Base-by-base conservation (phyloP, 2,113 vertebrate species). In the Sinocyclocheilus maitianheensis region DNA sequence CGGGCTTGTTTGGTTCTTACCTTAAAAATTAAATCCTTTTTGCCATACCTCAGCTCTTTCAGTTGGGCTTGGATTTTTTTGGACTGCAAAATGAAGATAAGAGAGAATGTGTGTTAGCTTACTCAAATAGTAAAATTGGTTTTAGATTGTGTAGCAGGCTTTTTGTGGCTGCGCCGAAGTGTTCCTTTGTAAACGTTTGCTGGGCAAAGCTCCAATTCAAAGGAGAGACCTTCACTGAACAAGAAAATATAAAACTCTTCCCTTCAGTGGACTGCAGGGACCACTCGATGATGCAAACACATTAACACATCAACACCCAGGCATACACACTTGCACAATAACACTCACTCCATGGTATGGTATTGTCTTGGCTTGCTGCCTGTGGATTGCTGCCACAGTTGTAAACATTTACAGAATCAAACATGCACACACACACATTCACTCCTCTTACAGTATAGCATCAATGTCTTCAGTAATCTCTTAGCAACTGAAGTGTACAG, bases 11-110 rank as follows among this genome's bases (percentile, higher is more conserved):
- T 91, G 89, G 84, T 89, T 90, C 95, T 97, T 93, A 99, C 98
- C 97, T 98, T 99, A 94, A 98, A 98, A 95, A 99, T 96, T 94
- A 99, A 97, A 95, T 99, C 98, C 90, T 99, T 99, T 92, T 99
- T 99, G 84, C 98, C 98, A 85, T 99, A 99, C 85, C 97, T 96
- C 88, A 99, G 96, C 91, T 99, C 98, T 93, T 99, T 99, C 94
- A 99, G 95, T 93, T 99, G 98, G 88, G 98, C 96, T 94, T 99
- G 98, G 89, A 99, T 97, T 95, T 97, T 98, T 96, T 97, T 99
- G 87, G 98, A 99, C 98, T 99, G 96, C 84, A 96, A 95, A 87
- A 83, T 40, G 76, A 96, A 92, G 93, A 95, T 91, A 94, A 95
- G 87, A 80, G 30, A 62, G 91, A 95, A 94, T 92, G 86, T 87